phyloP scores from a whole-genome alignment of 1,140 invertebrate species.

The Nomia melanderi region DNA sequence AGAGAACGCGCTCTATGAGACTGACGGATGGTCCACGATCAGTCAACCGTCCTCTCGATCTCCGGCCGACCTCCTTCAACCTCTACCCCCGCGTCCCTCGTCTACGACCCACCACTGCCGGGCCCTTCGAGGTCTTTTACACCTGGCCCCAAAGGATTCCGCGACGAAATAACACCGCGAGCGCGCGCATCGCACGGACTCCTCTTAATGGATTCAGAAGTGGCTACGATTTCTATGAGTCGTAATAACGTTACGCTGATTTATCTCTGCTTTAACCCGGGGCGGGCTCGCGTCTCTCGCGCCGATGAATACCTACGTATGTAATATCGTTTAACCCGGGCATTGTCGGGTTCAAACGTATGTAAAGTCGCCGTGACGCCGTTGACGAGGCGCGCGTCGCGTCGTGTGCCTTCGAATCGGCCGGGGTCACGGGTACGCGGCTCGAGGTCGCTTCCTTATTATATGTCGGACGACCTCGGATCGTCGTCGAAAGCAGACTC shows the following conservation, averaged over 20 bases:
- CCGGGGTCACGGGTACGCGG: conserved; percentile 47
- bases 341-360: conserved; percentile 71
- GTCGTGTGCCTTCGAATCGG: conserved; percentile 50
- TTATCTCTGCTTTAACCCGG: conserved; percentile 69
- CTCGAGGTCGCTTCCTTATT: conserved; percentile 66
- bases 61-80: conserved; percentile 8
- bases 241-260: conserved; percentile 71
- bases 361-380: conserved; percentile 71
- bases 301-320: conserved; percentile 58
- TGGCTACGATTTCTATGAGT: conserved; percentile 70
- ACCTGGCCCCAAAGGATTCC: conserved; percentile 53
- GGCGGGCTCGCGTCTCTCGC: conserved; percentile 49
- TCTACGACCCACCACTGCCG: not conserved
- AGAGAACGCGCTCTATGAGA: conserved; percentile 21
- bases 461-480: conserved; percentile 49
- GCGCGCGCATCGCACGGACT: conserved; percentile 7
- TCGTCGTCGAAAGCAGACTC: conserved; percentile 3
- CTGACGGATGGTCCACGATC: conserved; percentile 61
- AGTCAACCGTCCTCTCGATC: conserved; percentile 52
- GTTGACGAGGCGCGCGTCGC: conserved; percentile 56
- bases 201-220: conserved; percentile 70
- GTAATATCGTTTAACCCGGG: conserved; percentile 72
- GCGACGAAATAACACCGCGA: conserved; percentile 59
- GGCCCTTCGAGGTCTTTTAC: conserved; percentile 36
- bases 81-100: not conserved